Evolutionary conservation across 2,113 vertebrate species (phyloP).

Genomic region (Tricholaema leucomelas): DNA sequence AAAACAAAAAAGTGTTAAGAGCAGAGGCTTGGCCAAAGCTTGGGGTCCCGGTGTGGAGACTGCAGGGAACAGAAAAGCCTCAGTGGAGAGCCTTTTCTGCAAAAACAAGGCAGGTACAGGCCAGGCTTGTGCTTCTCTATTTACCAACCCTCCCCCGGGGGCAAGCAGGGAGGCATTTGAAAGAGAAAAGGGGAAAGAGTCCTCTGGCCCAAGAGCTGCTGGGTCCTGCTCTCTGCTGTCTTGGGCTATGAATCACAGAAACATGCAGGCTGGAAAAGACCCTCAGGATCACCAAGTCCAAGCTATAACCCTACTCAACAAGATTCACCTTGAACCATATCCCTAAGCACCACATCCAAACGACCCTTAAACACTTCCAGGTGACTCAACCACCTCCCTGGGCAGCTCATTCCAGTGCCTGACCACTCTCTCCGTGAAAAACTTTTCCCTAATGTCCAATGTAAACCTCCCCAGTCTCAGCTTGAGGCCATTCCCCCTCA

Average conservation of each 20-base stretch:
- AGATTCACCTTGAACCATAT: too few relatives aligned
- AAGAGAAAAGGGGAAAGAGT: background rate
- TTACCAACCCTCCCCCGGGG: background rate
- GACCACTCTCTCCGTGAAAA: too few relatives aligned
- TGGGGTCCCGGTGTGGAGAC: background rate
- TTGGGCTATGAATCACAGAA: background rate
- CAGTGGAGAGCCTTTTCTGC: conserved; percentile 54
- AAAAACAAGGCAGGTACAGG: conserved; percentile 53
- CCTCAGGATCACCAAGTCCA: too few relatives aligned
- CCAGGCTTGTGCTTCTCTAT: conserved; percentile 39
- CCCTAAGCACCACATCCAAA: too few relatives aligned
- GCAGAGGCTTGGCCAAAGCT: conserved; percentile 57
- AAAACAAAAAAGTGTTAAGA: conserved; percentile 67
- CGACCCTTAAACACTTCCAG: too few relatives aligned
- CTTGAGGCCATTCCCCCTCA: too few relatives aligned
- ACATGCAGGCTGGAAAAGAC: too few relatives aligned
- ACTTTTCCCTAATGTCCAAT: too few relatives aligned
- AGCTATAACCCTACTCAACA: too few relatives aligned
- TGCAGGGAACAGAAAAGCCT: conserved; percentile 60
- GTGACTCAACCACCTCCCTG: too few relatives aligned
- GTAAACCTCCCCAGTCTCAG: too few relatives aligned
- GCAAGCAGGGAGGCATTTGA: background rate
- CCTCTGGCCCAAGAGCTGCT: background rate
- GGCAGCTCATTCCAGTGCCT: too few relatives aligned
- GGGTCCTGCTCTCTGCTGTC: background rate